Evolutionary conservation across 53 echinoderm and acorn worm species (phyloP), one percentile per base, ranked within the genome.

Genomic region (Echinometra lucunter): DNA sequence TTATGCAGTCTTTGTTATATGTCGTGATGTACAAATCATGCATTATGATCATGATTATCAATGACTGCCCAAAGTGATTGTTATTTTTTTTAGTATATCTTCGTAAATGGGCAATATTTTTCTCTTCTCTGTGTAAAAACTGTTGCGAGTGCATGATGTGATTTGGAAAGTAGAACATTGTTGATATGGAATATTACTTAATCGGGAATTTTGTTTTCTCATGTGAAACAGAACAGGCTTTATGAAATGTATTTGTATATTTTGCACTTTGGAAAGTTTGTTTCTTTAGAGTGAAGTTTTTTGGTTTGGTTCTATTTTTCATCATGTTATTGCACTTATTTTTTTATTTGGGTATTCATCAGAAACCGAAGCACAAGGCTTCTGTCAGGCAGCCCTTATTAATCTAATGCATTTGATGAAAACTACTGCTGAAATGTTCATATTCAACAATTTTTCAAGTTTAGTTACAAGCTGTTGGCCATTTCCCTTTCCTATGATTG

Each of bases 221-320:
- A 37, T 85, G 11, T 85, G 49, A 49, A 85, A 85, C 17, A 28
- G 30, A 85, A 9, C 4, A 49, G n/a, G 49, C 85, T 85, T 49
- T 85, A 85, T 85, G 69, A 67, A 69, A 69, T 66, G 40, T 91
- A 91, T 91, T 91, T 91, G 91, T 91, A 91, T 91, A 91, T 91
- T 91, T 91, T 91, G 91, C 91, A 91, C 70, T 91, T 90, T 66
- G 69, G 69, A 91, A n/a, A 91, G 91, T 91, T 91, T 67, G 3
- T 63, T 78, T 4, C 42, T 90, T 37, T 90, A 37, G 90, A 90
- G 53, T 85, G 47, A n/a, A 85, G 53, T 37, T 49, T 87, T 87
- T 32, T 25, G 28, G 16, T 32, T 57, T 47, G 53, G 16, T 88
- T 38, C 28, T 6, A n/a, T 16, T 56, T 88, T 88, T 88, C 57